Conservation (phyloP, 2,888 invertebrate species). For the Xestia sexstrigata region DNA sequence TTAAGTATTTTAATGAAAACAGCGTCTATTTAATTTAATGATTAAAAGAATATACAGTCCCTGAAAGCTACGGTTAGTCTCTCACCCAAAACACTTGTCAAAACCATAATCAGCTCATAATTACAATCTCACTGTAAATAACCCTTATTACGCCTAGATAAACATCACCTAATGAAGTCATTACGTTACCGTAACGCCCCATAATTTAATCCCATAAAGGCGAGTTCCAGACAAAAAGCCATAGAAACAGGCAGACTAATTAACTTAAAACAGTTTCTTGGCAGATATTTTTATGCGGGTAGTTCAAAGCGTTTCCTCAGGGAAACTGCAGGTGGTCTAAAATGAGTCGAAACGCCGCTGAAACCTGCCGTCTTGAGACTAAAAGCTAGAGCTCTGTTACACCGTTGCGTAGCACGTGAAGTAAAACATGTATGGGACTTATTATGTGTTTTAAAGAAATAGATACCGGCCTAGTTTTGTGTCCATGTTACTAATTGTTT, state of each 20-base stretch:
- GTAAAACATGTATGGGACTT: background rate
- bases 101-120: conserved; percentile 30
- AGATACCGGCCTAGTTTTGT: background rate
- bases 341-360: conserved; percentile 60
- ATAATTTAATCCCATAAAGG: conserved; percentile 54
- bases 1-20: background rate
- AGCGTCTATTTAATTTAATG: background rate
- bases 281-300: conserved; percentile 63
- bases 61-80: background rate
- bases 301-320: conserved; percentile 60
- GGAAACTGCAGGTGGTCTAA: conserved; percentile 73
- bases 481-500: background rate
- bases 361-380: conserved; percentile 47
- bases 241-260: conserved; percentile 64
- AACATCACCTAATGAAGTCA: conserved; percentile 53
- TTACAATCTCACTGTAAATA: conserved; percentile 18
- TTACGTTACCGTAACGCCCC: conserved; percentile 52
- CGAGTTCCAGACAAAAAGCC: conserved; percentile 29
- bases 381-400: conserved; percentile 51
- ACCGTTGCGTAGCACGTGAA: conserved; percentile 44
- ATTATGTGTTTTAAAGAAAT: background rate
- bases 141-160: conserved; percentile 30
- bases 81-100: background rate
- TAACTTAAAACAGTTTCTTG: conserved; percentile 68
- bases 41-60: background rate